Evolutionary conservation across 2,888 invertebrate genomes (phyloP), one percentile per base, ranked within the genome.

Genomic region (Acrocyrtus sp.): DNA sequence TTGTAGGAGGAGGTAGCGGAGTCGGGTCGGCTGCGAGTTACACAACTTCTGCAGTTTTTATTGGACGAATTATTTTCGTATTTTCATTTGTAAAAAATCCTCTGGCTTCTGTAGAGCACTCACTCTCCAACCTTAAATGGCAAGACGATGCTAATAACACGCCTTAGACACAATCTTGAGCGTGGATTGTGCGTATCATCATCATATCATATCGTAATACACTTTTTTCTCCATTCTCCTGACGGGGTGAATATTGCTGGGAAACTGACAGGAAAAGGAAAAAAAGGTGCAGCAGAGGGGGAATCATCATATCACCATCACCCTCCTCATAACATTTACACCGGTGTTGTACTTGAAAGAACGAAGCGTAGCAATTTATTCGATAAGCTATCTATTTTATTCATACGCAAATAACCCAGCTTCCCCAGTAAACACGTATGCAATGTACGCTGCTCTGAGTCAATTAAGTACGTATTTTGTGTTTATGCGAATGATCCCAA

Each of bases 181-280:
- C 48, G 48, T 60, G 48, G 47, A 60, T 60, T 60, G 60, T 60
- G 60, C 60, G 60, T 60, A 60, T 47, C 47, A 56, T 41, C 56
- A 24, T 56, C 41, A 60, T 34, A 51, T 51, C 3, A 51, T 26
- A 26, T 12, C 24, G 21, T 10, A 22, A 12, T 12, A 54, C 27
- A 50, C 24, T n/a, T 50, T 50, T 8, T 24, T 10, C 22, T 22
- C 24, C 22, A 12, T 48, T 15, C 12, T 53, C 21, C 34, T 53
- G 4, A 19, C 17, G 19, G 34, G 19, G 29, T 39, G 50, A n/a
- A n/a, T n/a, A n/a, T n/a, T n/a, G n/a, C n/a, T 62, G 62, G 43
- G 62, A 62, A 62, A 53, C 50, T 60, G 62, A 41, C 51, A 51
- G 62, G 62, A 62, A 62, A n/a, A n/a, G n/a, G n/a, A n/a, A n/a